Evolutionary conservation across 2,797 vertebrate genomes (phyloP).

Genomic region (Threskiornis aethiopicus): DNA sequence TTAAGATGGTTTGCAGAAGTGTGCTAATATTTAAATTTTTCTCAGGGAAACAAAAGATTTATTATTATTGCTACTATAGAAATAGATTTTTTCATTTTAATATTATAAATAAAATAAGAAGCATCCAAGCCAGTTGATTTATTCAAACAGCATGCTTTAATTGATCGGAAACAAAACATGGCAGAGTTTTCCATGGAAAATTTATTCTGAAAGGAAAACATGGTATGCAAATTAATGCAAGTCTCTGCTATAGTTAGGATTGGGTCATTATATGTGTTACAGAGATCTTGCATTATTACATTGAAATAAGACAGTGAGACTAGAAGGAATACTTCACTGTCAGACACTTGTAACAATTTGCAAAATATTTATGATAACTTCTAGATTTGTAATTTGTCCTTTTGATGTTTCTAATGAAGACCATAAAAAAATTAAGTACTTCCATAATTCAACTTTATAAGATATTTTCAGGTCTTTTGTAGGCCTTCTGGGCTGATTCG

Average conservation of each 20-base stretch:
- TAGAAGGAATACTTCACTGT: not conserved
- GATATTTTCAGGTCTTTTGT: not conserved
- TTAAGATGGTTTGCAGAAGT: not conserved
- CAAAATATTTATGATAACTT: slow-evolving; percentile 28
- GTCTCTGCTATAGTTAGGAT: not conserved
- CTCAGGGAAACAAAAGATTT: not conserved
- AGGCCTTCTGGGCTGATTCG: not conserved
- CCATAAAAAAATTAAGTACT: not conserved
- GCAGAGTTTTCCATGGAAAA: not conserved
- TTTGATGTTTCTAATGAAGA: not conserved
- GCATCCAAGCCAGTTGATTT: not conserved
- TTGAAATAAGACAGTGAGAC: slow-evolving; percentile 27
- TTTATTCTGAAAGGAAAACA: not conserved
- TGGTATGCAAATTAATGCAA: not conserved
- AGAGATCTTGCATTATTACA: not conserved
- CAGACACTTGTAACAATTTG: slow-evolving; percentile 27
- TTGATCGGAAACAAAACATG: not conserved
- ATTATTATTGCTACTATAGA: not conserved
- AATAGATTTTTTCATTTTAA: not conserved
- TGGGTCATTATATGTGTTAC: slow-evolving; percentile 22
- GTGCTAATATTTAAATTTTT: not conserved
- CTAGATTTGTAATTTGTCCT: not conserved
- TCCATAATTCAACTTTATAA: not conserved
- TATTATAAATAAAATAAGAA: not conserved
- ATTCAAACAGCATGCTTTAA: not conserved